Evolutionary conservation across 2,113 vertebrate genomes (phyloP).

Genomic region (Fukomys damarensis): DNA sequence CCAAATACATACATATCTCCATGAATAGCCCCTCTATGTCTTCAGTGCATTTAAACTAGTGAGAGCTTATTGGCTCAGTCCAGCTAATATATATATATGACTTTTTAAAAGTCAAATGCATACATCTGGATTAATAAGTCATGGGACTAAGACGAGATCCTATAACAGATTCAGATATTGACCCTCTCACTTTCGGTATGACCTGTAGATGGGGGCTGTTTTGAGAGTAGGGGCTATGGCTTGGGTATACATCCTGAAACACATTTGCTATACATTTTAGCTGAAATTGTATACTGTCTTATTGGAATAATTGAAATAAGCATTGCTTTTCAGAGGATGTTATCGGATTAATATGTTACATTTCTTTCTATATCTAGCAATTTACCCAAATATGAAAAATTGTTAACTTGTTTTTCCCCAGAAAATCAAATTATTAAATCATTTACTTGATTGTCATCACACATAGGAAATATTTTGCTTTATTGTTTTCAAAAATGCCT

Average conservation of each 20-base stretch:
- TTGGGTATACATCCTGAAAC: neutral
- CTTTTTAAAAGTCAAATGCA: no score
- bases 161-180: neutral
- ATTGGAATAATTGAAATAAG: slow-evolving; percentile 15
- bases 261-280: slow-evolving; percentile 20
- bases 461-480: slow-evolving; percentile 57
- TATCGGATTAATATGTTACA: neutral
- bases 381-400: slow-evolving; percentile 21
- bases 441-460: slow-evolving; percentile 39
- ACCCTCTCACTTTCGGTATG: neutral
- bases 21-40: neutral
- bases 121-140: neutral
- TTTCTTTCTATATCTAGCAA: slow-evolving; percentile 62
- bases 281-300: neutral
- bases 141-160: neutral
- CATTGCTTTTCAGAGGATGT: slow-evolving; percentile 7
- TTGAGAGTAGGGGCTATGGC: neutral
- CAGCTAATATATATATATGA: neutral
- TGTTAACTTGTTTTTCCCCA: slow-evolving; percentile 21
- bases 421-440: slow-evolving; percentile 58
- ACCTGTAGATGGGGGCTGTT: neutral
- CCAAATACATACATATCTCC: neutral
- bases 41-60: neutral
- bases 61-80: neutral
- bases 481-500: slow-evolving; percentile 64